Base-by-base conservation (phyloP, 2,113 vertebrate genomes). In the Anarrhichthys ocellatus region DNA sequence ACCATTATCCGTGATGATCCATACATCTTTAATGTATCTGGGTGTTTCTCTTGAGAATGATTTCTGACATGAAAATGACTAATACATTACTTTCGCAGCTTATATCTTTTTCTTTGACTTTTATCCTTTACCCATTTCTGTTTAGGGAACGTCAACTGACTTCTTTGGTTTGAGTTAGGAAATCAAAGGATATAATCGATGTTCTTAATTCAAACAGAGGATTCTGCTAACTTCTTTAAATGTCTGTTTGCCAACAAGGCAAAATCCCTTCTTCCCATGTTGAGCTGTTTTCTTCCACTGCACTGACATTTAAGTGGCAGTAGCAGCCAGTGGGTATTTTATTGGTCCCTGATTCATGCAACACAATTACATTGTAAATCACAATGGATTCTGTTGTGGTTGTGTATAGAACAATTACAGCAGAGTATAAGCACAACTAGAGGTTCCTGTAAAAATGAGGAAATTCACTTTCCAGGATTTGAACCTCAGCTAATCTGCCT, bases 11-110 rank as follows among this genome's bases (percentile, higher is more conserved):
- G 11, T 58, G 6, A 27, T 75, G 0, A 50, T 52, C 38, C 36
- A 38, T n/a, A n/a, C 0, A 74, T 3, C 11, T 29, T 68, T 6
- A 2, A 58, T 9, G 61, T 36, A 44, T 44, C 44, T 52, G 13
- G 29, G 6, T 73, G 52, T 73, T 73, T 83, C 24, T 62, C 44
- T 61, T 48, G 42, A 34, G 50, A 74, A 38, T 24, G 7, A n/a
- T 70, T 72, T 54, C 11, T 65, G 42, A 34, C 34, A 34, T 34
- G 34, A 34, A 34, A 34, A 34, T 34, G 34, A 34, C 34, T 6
- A 34, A 34, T 34, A 34, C 34, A 34, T 34, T 34, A 34, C 34
- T 34, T 34, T 34, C 34, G 34, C 34, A 34, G 34, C 34, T 0
- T 46, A 46, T 46, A 46, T 44, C 9, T 42, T 42, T 42, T 13